A percentile compares a stretch with the other conserved stretches of the same genome.
These are phyloP conservation scores for Tenodera sinensis DNA, from an alignment of 2,888 invertebrate genomes.

Conservation along the genomic window DNA sequence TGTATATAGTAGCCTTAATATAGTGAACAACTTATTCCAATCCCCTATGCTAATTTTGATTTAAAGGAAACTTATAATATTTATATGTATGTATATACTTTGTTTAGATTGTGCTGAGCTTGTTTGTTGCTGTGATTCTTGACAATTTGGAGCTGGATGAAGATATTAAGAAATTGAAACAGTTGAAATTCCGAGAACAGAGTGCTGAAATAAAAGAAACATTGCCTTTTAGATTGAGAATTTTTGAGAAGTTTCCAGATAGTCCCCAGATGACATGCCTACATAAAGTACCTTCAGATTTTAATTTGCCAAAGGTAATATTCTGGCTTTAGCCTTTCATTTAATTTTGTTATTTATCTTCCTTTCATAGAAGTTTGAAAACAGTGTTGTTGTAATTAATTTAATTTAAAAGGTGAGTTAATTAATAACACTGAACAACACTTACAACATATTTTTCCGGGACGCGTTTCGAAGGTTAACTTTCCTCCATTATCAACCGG, in stretches of 20 bases:
- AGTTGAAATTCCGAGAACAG: slow-evolving; percentile 94
- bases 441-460: too few relatives aligned
- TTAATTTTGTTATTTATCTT: not conserved
- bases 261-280: slow-evolving; percentile 97
- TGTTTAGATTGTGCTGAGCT: slow-evolving; percentile 89
- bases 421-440: too few relatives aligned
- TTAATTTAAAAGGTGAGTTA: too few relatives aligned
- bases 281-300: slow-evolving; percentile 90
- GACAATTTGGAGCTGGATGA: slow-evolving; percentile 99
- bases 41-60: too few relatives aligned
- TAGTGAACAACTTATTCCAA: too few relatives aligned
- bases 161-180: slow-evolving; percentile 98
- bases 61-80: not conserved
- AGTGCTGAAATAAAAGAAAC: slow-evolving; percentile 98
- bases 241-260: slow-evolving; percentile 98
- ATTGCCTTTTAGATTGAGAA: slow-evolving; percentile 87
- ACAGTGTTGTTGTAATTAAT: too few relatives aligned
- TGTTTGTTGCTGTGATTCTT: slow-evolving; percentile 99
- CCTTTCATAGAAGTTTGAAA: too few relatives aligned
- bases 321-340: not conserved
- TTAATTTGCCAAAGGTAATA: slow-evolving; percentile 77
- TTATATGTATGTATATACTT: not conserved
- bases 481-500: too few relatives aligned
- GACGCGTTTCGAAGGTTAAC: too few relatives aligned
- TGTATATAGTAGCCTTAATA: too few relatives aligned